Evolutionary conservation across 2,888 invertebrate genomes (phyloP), one percentile per base, ranked within the genome.

Genomic region (Beris chalybata): DNA sequence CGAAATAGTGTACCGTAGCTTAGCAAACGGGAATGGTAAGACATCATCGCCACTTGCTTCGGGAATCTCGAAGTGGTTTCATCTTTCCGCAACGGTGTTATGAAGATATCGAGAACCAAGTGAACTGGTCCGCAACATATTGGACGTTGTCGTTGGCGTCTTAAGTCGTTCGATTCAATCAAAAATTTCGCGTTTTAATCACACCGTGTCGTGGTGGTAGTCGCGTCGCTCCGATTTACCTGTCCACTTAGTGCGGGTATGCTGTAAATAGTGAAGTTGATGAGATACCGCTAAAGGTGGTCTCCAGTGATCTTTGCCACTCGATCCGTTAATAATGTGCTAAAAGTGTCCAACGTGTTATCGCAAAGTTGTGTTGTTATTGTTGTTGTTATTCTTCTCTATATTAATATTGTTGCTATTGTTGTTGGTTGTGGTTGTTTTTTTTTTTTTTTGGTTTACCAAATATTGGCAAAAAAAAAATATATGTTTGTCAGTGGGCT

Each of bases 61-160:
- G 45, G n/a, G 47, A 22, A 48, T 31, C 48, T 31, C 59, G 22
- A 31, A 50, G 52, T 61, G 61, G 61, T 61, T 59, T 50, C 61
- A 61, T 61, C 61, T 61, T 59, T 50, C 61, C 50, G 61, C 61
- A 43, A 50, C 50, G 59, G 61, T 61, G 61, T 52, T 61, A 52
- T 38, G 61, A 61, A 61, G 61, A 50, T 50, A 38, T 50, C 38
- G 50, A 50, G 50, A 50, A 52, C 50, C 61, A 61, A 52, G 61
- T 61, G 61, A 50, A 38, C 50, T 38, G 29, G 22, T 61, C 43
- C 22, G 61, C 50, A 61, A 38, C 31, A 61, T 38, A 15, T 48
- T 58, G 58, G 58, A 58, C 47, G 58, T 31, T 13, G 32, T 59
- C 50, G 59, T 22, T 29, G 57, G 13, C 47, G 58, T 43, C 15